These are phyloP conservation scores for Erethizon dorsatum DNA, from an alignment of 2,797 vertebrate species.

Conservation along the genomic window DNA sequence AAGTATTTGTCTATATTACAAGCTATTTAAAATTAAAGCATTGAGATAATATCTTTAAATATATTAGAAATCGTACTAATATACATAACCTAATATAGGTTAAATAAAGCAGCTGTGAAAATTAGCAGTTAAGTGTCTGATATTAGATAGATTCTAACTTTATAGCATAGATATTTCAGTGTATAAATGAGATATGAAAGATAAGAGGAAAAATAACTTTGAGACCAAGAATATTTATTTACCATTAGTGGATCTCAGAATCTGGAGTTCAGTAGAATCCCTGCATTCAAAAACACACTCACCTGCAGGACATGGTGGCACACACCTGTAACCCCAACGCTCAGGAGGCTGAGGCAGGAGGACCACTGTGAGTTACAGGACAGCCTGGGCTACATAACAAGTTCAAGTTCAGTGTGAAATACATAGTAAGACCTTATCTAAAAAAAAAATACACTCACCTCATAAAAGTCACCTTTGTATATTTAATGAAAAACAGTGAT, in stretches of 20 bases:
- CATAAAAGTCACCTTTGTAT: background rate
- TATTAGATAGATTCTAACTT: background rate
- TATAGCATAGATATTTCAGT: background rate
- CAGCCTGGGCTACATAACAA: background rate
- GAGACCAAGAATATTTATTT: background rate
- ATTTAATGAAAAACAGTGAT: background rate
- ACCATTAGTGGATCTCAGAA: background rate
- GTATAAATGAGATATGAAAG: constrained; percentile 18
- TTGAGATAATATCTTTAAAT: background rate
- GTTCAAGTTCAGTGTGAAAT: background rate
- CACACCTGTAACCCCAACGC: background rate
- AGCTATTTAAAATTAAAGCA: background rate
- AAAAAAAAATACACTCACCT: background rate
- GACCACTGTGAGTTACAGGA: background rate
- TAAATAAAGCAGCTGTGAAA: background rate
- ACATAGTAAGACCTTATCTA: background rate
- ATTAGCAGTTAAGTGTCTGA: background rate
- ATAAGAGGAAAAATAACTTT: background rate
- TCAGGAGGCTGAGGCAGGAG: background rate
- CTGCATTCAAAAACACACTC: background rate
- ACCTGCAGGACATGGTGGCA: background rate
- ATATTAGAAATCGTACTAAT: background rate
- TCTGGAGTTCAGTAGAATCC: background rate
- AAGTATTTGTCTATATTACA: background rate
- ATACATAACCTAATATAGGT: background rate